Conservation (phyloP, 2,113 vertebrate genomes). For the Maccullochella peelii region DNA sequence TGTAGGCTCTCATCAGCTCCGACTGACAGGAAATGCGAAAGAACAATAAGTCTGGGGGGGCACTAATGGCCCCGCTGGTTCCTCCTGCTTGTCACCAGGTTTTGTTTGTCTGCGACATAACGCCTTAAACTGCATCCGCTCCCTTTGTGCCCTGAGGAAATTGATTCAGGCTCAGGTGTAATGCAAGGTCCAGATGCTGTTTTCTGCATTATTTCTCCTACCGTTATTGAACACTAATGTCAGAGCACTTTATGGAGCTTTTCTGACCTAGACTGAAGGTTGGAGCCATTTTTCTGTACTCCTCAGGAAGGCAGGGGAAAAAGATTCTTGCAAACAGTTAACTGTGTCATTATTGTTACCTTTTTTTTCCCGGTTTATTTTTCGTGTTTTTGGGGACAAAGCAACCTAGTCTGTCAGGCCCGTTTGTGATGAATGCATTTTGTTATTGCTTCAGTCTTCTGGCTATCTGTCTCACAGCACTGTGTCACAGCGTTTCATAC, state of each 20-base stretch:
- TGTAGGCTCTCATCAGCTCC: constrained; percentile 45
- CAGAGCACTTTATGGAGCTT: constrained; percentile 9
- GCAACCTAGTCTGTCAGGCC: constrained; percentile 7
- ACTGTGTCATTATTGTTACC: background rate
- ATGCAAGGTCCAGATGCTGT: constrained; percentile 50
- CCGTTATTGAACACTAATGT: constrained; percentile 18
- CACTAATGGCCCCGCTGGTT: constrained; percentile 53
- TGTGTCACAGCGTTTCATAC: constrained; percentile 20
- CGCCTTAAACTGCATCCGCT: constrained; percentile 48
- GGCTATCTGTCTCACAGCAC: constrained; percentile 8
- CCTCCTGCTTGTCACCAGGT: constrained; percentile 68
- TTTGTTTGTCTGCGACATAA: constrained; percentile 60
- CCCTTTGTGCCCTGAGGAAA: constrained; percentile 57
- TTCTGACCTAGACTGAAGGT: too few species aligned
- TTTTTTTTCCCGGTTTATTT: too few species aligned
- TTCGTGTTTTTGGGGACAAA: constrained; percentile 7
- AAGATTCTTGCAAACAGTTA: background rate
- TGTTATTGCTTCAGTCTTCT: constrained; percentile 28
- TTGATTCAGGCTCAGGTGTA: constrained; percentile 30
- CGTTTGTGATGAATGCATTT: constrained; percentile 35
- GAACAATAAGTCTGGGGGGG: constrained; percentile 56
- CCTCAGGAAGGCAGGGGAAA: too few species aligned
- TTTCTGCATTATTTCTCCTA: constrained; percentile 29
- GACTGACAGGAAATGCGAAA: constrained; percentile 59
- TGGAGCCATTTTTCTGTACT: too few species aligned